Evolutionary conservation across 1,140 invertebrate species (phyloP), one percentile per base, ranked within the genome.

Genomic region (Panulirus ornatus): DNA sequence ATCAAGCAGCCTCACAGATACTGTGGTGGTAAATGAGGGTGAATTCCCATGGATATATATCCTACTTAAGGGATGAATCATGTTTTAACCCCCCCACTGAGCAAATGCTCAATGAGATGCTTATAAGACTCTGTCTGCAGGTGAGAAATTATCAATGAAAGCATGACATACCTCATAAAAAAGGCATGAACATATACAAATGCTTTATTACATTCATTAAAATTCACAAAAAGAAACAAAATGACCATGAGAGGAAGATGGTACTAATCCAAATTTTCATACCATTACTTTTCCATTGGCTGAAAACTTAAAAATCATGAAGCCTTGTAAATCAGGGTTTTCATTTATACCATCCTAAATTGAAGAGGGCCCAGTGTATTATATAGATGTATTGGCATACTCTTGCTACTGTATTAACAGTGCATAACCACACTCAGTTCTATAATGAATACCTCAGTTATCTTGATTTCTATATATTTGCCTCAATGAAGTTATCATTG

Each of bases 361-460:
- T 58, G 51, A 14, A 87, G 85, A 87, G 85, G 75, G 85, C 85
- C 85, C 85, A 79, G 47, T 78, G 85, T 87, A 87, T 87, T 76
- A 87, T 87, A 87, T 79, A 11, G 16, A 84, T 36, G 83, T 84
- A 30, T 54, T 81, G 27, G 27, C n/a, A 84, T 9, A 84, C 9
- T 84, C n/a, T 47, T 84, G 83, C 66, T 84, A 22, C 42, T 71
- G 63, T 83, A 79, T 83, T 30, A 84, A 66, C 58, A 84, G 83
- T 84, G 83, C 83, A 84, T 34, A 6, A 73, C 83, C 73, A 84
- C 83, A 84, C 38, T 63, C 82, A 70, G 40, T 5, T 66, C 30
- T 66, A 66, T 66, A 66, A 66, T 27, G 30, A 66, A 66, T 66
- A 66, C 58, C 58, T 66, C 58, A 66, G n/a, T 27, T 30, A 30